phyloP scores from a whole-genome alignment of 2,888 invertebrate species.

The Acheta domesticus region DNA sequence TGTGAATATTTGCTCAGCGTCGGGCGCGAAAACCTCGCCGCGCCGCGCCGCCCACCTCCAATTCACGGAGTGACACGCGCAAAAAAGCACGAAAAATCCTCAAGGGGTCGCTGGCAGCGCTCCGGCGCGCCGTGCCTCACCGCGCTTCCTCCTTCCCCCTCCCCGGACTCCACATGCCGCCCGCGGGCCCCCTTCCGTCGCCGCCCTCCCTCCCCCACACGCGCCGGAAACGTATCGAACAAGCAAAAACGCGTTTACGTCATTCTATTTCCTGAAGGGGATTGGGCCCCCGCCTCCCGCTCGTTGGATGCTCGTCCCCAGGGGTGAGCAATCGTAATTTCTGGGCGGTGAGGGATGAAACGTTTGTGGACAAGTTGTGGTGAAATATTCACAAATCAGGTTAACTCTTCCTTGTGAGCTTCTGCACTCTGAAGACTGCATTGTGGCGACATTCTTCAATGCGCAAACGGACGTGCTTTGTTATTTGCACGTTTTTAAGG shows the following conservation, averaged over 20 bases:
- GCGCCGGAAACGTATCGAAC: constrained; percentile 9
- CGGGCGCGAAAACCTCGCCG: background rate
- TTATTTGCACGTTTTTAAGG: no score
- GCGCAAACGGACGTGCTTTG: no score
- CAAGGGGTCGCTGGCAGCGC: background rate
- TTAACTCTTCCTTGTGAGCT: no score
- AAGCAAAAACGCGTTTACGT: constrained; percentile 18
- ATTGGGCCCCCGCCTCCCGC: background rate
- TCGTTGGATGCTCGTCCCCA: no score
- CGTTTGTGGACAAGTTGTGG: no score
- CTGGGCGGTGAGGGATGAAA: no score
- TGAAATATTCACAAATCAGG: no score
- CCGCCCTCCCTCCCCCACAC: background rate
- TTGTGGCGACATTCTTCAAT: no score
- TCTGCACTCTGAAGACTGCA: no score
- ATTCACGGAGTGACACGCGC: background rate
- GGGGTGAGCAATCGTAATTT: no score
- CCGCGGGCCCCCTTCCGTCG: background rate
- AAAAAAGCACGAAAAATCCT: constrained; percentile 1
- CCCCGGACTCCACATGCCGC: background rate
- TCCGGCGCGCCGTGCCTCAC: background rate
- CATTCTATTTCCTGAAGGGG: constrained; percentile 6
- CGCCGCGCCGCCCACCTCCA: background rate
- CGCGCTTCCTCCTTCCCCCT: background rate
- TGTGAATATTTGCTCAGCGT: background rate